A percentile compares a stretch with the other conserved stretches of the same genome.
Conservation (phyloP, 2,888 invertebrate species). For the Hydropsyche betteni region DNA sequence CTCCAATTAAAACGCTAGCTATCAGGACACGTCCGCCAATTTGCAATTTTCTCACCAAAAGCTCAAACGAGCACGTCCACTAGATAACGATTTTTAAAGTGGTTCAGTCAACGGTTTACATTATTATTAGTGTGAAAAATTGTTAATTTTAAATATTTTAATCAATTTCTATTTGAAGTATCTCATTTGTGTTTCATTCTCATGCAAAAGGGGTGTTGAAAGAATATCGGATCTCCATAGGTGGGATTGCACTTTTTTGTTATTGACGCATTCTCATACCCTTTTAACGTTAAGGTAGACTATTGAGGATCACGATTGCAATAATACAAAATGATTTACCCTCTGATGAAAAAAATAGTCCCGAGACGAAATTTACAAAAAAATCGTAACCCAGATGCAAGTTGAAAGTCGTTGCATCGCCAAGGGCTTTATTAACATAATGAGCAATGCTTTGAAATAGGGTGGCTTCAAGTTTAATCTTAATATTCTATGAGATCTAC, state of each 20-base stretch:
- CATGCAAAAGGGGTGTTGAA: constrained; percentile 47
- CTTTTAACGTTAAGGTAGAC: constrained; percentile 30
- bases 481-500: too few relatives aligned
- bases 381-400: constrained; percentile 34
- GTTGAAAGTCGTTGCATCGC: constrained; percentile 34
- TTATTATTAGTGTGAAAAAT: too few relatives aligned
- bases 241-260: constrained; percentile 45
- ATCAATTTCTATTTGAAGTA: background rate
- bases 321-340: constrained; percentile 50
- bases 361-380: background rate
- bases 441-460: background rate
- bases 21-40: constrained; percentile 5
- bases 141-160: too few relatives aligned
- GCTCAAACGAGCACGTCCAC: background rate
- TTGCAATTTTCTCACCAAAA: constrained; percentile 2
- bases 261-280: constrained; percentile 38
- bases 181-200: background rate
- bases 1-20: background rate
- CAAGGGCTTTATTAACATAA: constrained; percentile 33
- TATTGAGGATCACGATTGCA: constrained; percentile 45
- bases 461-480: too few relatives aligned
- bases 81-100: background rate
- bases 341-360: too few relatives aligned
- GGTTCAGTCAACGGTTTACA: background rate
- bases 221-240: constrained; percentile 49